Evolutionary conservation across 2,888 invertebrate genomes (phyloP).

Genomic region (Drosophila mimica): DNA sequence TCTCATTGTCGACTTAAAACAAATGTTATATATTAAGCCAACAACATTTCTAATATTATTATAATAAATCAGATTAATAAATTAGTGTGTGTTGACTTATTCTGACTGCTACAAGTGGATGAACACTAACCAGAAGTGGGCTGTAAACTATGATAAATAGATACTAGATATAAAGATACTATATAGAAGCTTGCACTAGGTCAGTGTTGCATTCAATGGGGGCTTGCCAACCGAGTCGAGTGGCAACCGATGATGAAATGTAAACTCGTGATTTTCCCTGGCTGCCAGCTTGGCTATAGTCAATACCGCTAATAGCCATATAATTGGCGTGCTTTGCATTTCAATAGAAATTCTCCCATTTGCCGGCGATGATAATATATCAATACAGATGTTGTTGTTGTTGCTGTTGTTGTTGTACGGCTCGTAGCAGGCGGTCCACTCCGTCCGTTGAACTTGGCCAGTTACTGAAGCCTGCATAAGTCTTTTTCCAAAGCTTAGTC

Average conservation of each 20-base stretch:
- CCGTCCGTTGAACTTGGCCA: constrained; percentile 1
- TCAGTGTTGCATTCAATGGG: constrained; percentile 33
- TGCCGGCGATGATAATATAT: neutral
- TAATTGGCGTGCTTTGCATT: constrained; percentile 48
- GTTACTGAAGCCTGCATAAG: neutral
- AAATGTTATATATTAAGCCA: constrained; percentile 28
- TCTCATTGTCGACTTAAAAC: constrained; percentile 5
- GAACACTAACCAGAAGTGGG: neutral
- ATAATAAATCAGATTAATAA: constrained; percentile 35
- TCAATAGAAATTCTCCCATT: constrained; percentile 48
- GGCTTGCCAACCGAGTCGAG: constrained; percentile 39
- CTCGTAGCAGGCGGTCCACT: constrained; percentile 5
- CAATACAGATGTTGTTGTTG: constrained; percentile 5
- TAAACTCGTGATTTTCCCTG: constrained; percentile 49
- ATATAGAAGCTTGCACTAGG: constrained; percentile 30
- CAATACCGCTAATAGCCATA: constrained; percentile 37
- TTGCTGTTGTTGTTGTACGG: constrained; percentile 6
- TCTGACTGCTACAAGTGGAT: neutral
- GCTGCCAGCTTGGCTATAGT: constrained; percentile 19
- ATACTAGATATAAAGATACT: neutral
- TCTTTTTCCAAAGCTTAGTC: constrained; percentile 20
- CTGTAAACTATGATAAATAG: constrained; percentile 4
- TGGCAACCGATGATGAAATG: constrained; percentile 19
- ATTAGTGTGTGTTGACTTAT: neutral
- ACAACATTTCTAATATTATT: constrained; percentile 19